Conservation (phyloP, 2,113 vertebrate species). For the Nipponia nippon region DNA sequence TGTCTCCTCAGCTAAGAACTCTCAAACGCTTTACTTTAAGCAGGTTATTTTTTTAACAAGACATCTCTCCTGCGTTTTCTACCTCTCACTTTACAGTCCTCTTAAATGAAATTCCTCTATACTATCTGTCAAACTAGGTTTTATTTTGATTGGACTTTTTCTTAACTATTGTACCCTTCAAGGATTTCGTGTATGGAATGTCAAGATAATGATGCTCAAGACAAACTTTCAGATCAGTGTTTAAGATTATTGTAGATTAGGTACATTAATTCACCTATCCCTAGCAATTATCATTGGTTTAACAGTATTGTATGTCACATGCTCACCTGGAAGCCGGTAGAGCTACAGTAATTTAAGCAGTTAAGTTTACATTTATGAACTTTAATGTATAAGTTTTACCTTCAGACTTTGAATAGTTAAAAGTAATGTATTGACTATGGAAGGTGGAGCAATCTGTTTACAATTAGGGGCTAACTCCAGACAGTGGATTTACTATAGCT, state of each 20-base stretch:
- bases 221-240: neutral
- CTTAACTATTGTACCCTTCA: neutral
- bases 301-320: neutral
- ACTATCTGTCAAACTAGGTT: neutral
- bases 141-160: neutral
- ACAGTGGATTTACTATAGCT: neutral
- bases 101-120: neutral
- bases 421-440: neutral
- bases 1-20: neutral
- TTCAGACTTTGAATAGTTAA: neutral
- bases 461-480: neutral
- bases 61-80: neutral
- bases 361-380: neutral
- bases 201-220: neutral
- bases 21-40: neutral
- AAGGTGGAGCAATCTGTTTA: neutral
- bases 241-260: neutral
- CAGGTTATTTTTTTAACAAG: neutral
- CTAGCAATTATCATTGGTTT: neutral
- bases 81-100: neutral
- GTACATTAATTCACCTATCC: neutral
- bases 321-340: neutral
- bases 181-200: neutral
- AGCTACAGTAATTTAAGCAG: neutral
- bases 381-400: neutral